phyloP scores from a whole-genome alignment of 2,797 vertebrate genomes.

The Tangara arthus region DNA sequence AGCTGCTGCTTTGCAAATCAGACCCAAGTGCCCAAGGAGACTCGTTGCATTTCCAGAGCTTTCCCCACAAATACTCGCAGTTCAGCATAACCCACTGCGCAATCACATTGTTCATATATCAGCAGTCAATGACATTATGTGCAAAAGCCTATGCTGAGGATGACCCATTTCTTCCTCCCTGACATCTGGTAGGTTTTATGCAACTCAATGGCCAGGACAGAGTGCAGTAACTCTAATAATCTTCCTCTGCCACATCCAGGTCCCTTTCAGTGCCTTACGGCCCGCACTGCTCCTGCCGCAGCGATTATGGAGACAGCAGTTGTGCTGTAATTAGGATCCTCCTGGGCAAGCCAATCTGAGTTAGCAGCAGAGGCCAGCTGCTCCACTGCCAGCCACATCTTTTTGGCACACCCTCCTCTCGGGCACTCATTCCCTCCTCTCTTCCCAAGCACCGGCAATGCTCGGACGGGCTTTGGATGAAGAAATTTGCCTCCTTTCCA shows the following conservation, averaged over 20 bases:
- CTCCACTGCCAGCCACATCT: slow-evolving; percentile 60
- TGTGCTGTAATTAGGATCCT: slow-evolving; percentile 73
- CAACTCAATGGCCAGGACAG: not conserved
- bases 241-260: slow-evolving; percentile 39
- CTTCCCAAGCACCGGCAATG: not conserved
- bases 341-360: slow-evolving; percentile 67
- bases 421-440: slow-evolving; percentile 30
- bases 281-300: slow-evolving; percentile 53
- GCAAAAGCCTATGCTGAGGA: not conserved
- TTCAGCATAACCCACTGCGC: not conserved
- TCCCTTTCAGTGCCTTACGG: slow-evolving; percentile 52
- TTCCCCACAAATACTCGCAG: not conserved
- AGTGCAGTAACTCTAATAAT: slow-evolving; percentile 19
- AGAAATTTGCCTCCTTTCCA: not conserved
- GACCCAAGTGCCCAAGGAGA: not conserved
- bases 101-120: not conserved
- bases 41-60: fast-evolving
- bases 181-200: slow-evolving; percentile 61
- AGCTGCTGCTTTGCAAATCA: not conserved
- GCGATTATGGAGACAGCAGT: slow-evolving; percentile 68
- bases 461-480: not conserved
- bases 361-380: slow-evolving; percentile 65
- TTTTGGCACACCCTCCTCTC: slow-evolving; percentile 56
- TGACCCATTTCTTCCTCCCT: slow-evolving; percentile 36
- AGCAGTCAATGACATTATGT: not conserved